These are phyloP conservation scores for Lampris incognitus DNA, from an alignment of 2,113 vertebrate genomes.

Conservation along the genomic window DNA sequence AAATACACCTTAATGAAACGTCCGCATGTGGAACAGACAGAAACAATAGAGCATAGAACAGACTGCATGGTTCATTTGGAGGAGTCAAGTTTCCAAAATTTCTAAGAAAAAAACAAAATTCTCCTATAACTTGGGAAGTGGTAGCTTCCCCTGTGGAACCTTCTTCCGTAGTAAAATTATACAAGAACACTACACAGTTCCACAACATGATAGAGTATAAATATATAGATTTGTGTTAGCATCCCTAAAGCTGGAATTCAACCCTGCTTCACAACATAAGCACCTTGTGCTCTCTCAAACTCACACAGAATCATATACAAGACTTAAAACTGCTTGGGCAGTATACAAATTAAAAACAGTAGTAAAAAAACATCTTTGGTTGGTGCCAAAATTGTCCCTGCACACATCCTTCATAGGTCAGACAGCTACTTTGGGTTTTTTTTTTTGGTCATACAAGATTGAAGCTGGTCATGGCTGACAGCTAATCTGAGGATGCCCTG, in stretches of 20 bases:
- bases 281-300: slow-evolving; percentile 28
- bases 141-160: too few relatives aligned
- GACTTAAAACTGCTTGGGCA: slow-evolving; percentile 11
- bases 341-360: slow-evolving; percentile 15
- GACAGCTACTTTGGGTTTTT: not conserved
- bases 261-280: slow-evolving; percentile 29
- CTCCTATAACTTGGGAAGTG: too few relatives aligned
- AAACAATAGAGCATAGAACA: not conserved
- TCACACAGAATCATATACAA: slow-evolving; percentile 14
- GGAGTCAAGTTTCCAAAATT: not conserved
- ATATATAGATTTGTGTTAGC: slow-evolving; percentile 7
- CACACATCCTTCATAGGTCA: slow-evolving; percentile 34
- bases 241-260: slow-evolving; percentile 25
- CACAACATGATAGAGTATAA: not conserved
- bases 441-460: not conserved
- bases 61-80: not conserved
- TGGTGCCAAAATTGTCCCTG: slow-evolving; percentile 37
- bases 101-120: slow-evolving; percentile 31
- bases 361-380: slow-evolving; percentile 63
- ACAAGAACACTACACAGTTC: too few relatives aligned
- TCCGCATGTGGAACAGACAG: too few relatives aligned
- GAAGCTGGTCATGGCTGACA: slow-evolving; percentile 1
- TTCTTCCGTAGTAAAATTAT: too few relatives aligned
- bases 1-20: too few relatives aligned
- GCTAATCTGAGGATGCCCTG: slow-evolving; percentile 46